Base-by-base conservation (phyloP, 2,797 vertebrate species). In the Sandelia bainsii region DNA sequence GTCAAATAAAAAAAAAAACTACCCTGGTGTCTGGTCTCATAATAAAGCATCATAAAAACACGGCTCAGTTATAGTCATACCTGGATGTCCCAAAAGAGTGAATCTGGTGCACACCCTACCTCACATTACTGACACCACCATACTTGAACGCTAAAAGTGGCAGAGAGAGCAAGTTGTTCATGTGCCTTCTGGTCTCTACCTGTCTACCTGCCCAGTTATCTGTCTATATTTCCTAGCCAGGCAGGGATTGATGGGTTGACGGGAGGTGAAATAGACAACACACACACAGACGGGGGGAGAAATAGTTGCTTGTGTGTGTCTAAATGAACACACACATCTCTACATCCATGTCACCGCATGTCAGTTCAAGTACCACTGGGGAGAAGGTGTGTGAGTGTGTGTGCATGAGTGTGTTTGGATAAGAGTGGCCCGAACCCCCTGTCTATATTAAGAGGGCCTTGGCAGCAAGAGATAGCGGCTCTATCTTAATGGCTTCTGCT, bases 401-500 rank as follows among this genome's bases (percentile, higher is more conserved):
- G 67, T 49, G 48, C 42, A 70, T 44, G 71, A 58, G 56, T 14
- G 87, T 16, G 46, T 20, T 54, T 63, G 65, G 52, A 63, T 79
- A 72, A 75, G 84, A 74, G 79, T 27, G 72, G 75, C 79, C 82
- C 57, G 73, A 90, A 87, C 88, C 78, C 82, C 86, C n/a, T 27
- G 78, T 70, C 60, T 84, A 80, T 83, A 86, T 85, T 88, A 83
- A 91, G 82, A 89, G 73, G 77, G 77, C 59, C 81, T 91, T 94
- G 93, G 89, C 83, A 88, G 87, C 66, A 22, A 69, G 85, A 93
- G 93, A 94, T 94, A 94, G 92, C 53, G 32, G 65, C 83, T 92
- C 88, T 91, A 93, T 94, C 94, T 93, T 94, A 94, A 93, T 93
- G 89, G 89, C 82, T 92, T 92, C 88, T 87, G 88, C 86, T 57